phyloP scores from a whole-genome alignment of 2,797 vertebrate genomes.

The Rhabdomys pumilio region DNA sequence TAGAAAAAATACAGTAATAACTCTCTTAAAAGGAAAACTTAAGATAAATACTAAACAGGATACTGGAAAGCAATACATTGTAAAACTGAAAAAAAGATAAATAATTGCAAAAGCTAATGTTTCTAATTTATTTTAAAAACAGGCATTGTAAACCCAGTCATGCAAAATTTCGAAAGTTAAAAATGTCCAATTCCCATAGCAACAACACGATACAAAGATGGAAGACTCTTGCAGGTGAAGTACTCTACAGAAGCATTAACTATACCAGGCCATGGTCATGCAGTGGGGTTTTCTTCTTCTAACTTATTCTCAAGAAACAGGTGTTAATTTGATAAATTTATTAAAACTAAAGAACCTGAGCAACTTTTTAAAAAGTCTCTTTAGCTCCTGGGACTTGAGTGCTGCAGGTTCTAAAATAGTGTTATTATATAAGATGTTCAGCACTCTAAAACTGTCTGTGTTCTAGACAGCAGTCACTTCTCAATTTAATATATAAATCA shows the following conservation, averaged over 20 bases:
- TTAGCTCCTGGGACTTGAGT: background rate
- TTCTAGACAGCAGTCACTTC: background rate
- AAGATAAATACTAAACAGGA: slow-evolving; percentile 22
- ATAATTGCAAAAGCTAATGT: background rate
- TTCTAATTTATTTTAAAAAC: background rate
- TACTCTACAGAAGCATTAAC: background rate
- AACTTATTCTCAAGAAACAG: background rate
- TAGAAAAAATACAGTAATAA: slow-evolving; percentile 21
- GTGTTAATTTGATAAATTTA: background rate
- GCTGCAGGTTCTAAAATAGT: background rate
- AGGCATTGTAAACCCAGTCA: background rate
- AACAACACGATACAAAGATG: background rate
- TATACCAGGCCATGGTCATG: background rate
- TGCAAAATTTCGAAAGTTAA: slow-evolving; percentile 5
- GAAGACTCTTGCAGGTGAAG: background rate
- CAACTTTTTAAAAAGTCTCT: background rate
- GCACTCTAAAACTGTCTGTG: background rate
- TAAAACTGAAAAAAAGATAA: slow-evolving; percentile 12
- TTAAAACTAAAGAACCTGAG: background rate
- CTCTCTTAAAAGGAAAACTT: background rate
- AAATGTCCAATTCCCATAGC: background rate
- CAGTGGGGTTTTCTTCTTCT: background rate
- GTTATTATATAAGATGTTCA: background rate
- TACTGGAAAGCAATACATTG: background rate
- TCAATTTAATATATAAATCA: slow-evolving; percentile 65